These are phyloP conservation scores for Diphyllodes magnificus DNA, from an alignment of 2,113 vertebrate species.

Conservation along the genomic window DNA sequence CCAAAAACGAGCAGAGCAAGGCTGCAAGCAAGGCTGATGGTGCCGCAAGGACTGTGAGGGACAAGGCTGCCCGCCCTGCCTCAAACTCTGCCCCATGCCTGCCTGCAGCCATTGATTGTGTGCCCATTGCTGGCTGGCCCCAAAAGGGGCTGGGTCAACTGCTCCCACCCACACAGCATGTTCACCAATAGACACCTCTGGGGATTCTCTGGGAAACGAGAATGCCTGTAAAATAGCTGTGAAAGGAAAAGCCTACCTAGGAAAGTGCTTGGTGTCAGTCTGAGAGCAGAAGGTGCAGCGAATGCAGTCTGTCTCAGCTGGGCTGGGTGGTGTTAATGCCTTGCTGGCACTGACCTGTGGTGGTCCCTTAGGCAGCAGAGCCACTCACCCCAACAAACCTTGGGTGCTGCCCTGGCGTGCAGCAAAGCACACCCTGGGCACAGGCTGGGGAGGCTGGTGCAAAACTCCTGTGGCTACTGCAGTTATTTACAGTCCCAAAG, in stretches of 20 bases:
- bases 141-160: neutral
- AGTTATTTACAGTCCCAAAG: neutral
- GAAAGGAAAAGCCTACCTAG: neutral
- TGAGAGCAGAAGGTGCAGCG: neutral
- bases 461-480: neutral
- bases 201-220: slow-evolving; percentile 29
- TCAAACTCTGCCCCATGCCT: neutral
- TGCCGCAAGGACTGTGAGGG: neutral
- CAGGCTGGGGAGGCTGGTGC: neutral
- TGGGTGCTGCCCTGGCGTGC: neutral
- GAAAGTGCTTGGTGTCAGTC: neutral
- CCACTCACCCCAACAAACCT: neutral
- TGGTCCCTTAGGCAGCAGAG: neutral
- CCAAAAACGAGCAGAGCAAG: neutral
- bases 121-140: slow-evolving; percentile 41
- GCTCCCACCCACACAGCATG: slow-evolving; percentile 29
- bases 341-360: neutral
- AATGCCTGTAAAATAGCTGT: neutral
- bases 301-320: neutral
- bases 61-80: neutral
- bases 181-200: neutral
- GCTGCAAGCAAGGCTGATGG: fast-evolving
- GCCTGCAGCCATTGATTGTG: neutral
- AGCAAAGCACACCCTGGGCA: neutral
- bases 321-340: neutral